These are phyloP conservation scores for Heliconius ismenius DNA, from an alignment of 2,888 invertebrate species.

Conservation along the genomic window DNA sequence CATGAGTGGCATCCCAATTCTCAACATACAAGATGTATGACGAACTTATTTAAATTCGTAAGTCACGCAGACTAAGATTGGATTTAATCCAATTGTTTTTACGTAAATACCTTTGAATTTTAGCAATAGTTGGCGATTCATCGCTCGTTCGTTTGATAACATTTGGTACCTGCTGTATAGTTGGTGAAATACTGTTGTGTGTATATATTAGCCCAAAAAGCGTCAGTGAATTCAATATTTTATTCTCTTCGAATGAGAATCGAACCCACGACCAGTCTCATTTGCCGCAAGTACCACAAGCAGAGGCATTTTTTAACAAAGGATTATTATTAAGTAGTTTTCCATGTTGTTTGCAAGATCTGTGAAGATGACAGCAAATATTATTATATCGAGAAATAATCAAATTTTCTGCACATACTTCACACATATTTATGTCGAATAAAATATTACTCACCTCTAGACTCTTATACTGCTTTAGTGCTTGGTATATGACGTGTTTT, in stretches of 20 bases:
- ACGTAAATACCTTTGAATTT: slow-evolving; percentile 25
- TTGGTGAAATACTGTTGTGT: not conserved
- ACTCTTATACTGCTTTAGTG: too few relatives aligned
- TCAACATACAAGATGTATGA: slow-evolving; percentile 21
- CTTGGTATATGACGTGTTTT: too few relatives aligned
- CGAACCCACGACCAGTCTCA: too few relatives aligned
- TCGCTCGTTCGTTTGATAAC: not conserved
- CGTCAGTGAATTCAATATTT: not conserved
- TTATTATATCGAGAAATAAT: too few relatives aligned
- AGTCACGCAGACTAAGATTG: slow-evolving; percentile 34
- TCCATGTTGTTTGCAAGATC: too few relatives aligned
- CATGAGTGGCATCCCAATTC: slow-evolving; percentile 16
- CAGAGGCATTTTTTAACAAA: too few relatives aligned
- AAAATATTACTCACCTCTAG: too few relatives aligned
- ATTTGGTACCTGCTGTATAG: not conserved
- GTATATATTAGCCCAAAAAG: not conserved
- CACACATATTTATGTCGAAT: too few relatives aligned
- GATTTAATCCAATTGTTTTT: slow-evolving; percentile 36
- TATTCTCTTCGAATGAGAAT: not conserved
- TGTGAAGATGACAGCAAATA: too few relatives aligned
- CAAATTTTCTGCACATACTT: too few relatives aligned
- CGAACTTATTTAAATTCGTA: slow-evolving; percentile 34
- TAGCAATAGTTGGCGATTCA: slow-evolving; percentile 8
- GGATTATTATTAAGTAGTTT: too few relatives aligned
- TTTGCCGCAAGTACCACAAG: too few relatives aligned